A percentile compares a stretch with the other conserved stretches of the same genome.
Evolutionary conservation across 2,113 vertebrate species (phyloP).

Genomic region (Boleophthalmus pectinirostris): DNA sequence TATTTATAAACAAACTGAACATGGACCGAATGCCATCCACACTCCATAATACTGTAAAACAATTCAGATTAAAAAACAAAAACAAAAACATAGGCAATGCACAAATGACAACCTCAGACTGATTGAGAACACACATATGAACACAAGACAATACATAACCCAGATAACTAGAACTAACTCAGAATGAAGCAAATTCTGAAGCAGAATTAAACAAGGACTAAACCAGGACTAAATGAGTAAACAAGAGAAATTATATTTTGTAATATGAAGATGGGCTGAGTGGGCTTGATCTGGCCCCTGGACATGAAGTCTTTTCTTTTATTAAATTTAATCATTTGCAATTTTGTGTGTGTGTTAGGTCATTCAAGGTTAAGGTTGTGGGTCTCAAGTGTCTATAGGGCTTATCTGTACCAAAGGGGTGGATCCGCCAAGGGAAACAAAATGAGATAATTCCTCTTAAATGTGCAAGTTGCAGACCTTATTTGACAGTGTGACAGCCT

Average conservation of each 20-base stretch:
- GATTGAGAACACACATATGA: not conserved
- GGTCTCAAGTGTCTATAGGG: not conserved
- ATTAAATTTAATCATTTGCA: not conserved
- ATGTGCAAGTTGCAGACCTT: not conserved
- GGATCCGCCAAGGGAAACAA: not conserved
- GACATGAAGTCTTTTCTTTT: not conserved
- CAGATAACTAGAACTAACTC: too few species aligned
- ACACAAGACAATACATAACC: not conserved
- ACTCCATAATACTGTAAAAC: too few species aligned
- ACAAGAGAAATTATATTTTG: not conserved
- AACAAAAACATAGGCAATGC: not conserved
- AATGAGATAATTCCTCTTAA: not conserved
- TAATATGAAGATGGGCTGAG: not conserved
- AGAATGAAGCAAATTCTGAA: too few species aligned
- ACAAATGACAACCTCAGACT: not conserved
- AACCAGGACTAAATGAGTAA: too few species aligned
- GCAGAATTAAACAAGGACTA: not conserved
- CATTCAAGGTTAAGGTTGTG: not conserved
- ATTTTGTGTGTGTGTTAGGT: not conserved
- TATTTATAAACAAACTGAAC: too few species aligned
- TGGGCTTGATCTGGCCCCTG: too few species aligned
- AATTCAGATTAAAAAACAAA: too few species aligned
- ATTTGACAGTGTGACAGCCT: not conserved
- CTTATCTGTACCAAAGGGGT: not conserved
- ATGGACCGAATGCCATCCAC: too few species aligned